phyloP scores from a whole-genome alignment of 2,113 vertebrate species.

The Misgurnus mizolepis region DNA sequence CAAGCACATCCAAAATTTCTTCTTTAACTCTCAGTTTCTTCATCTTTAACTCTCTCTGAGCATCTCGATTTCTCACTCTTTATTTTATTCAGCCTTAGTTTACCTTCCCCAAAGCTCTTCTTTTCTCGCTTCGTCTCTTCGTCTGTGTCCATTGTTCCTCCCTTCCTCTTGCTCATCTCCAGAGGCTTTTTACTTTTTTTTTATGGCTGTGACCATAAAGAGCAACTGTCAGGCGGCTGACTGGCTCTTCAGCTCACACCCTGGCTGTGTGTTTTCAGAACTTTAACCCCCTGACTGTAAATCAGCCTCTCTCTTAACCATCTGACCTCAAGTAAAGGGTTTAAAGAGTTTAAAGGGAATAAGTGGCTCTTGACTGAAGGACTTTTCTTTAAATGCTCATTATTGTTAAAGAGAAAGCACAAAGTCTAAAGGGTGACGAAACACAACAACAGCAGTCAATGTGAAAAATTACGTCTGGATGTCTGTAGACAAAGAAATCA shows the following conservation, averaged over 20 bases:
- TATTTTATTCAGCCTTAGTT: constrained; percentile 1
- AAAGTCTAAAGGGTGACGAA: not conserved
- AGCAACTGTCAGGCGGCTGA: constrained; percentile 47
- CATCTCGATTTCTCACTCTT: constrained; percentile 30
- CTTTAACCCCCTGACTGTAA: constrained; percentile 36
- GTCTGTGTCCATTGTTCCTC: constrained; percentile 43
- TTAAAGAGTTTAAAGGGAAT: constrained; percentile 38
- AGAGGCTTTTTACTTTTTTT: constrained; percentile 39
- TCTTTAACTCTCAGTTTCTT: not conserved
- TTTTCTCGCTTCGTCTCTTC: not conserved
- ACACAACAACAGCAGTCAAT: not conserved
- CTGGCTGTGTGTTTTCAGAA: constrained; percentile 37
- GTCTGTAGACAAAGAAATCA: constrained; percentile 11
- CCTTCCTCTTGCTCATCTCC: constrained; percentile 52
- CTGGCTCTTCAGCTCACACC: constrained; percentile 18
- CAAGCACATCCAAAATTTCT: not conserved
- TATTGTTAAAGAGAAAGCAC: constrained; percentile 23
- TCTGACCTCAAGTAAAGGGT: constrained; percentile 34
- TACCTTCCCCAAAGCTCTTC: constrained; percentile 21
- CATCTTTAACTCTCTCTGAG: constrained; percentile 26
- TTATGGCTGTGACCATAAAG: constrained; percentile 61
- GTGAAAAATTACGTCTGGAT: not conserved
- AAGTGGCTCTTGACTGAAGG: constrained; percentile 26
- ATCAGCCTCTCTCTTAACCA: constrained; percentile 24
- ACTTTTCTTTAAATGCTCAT: constrained; percentile 20